These are phyloP conservation scores for Denticeps clupeoides DNA, from an alignment of 2,797 vertebrate genomes.

Conservation along the genomic window DNA sequence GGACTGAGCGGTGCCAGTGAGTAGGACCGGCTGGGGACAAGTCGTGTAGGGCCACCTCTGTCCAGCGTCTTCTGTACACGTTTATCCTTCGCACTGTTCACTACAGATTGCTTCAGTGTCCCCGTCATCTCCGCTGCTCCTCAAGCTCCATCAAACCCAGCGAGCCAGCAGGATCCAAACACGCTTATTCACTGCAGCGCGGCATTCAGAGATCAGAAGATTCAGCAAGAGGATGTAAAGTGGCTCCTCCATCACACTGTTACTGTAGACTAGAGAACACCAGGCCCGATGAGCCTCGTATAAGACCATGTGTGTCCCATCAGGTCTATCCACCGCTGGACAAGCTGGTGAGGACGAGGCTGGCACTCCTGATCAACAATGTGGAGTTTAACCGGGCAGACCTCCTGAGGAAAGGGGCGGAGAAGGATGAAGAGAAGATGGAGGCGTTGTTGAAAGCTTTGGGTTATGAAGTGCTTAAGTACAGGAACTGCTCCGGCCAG, in stretches of 20 bases:
- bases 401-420: slow-evolving; percentile 43
- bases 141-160: too few relatives aligned
- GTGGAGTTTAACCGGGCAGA: slow-evolving; percentile 32
- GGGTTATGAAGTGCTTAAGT: slow-evolving; percentile 51
- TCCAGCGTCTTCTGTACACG: too few relatives aligned
- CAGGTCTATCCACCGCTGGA: slow-evolving; percentile 57
- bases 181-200: too few relatives aligned
- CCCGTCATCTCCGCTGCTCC: too few relatives aligned
- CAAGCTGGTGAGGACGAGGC: slow-evolving; percentile 28
- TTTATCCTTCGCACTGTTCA: too few relatives aligned
- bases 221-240: too few relatives aligned
- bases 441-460: slow-evolving; percentile 45
- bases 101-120: too few relatives aligned
- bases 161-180: too few relatives aligned
- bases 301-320: neutral
- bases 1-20: slow-evolving; percentile 8
- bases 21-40: neutral
- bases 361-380: slow-evolving; percentile 77
- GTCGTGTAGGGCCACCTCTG: neutral
- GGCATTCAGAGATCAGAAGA: too few relatives aligned
- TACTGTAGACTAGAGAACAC: neutral
- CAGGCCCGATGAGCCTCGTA: neutral
- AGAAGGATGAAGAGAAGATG: slow-evolving; percentile 58
- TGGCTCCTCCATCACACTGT: neutral
- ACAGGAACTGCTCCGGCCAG: slow-evolving; percentile 50